Base-by-base conservation (phyloP, 2,113 vertebrate species). In the Poeciliopsis retropinna region DNA sequence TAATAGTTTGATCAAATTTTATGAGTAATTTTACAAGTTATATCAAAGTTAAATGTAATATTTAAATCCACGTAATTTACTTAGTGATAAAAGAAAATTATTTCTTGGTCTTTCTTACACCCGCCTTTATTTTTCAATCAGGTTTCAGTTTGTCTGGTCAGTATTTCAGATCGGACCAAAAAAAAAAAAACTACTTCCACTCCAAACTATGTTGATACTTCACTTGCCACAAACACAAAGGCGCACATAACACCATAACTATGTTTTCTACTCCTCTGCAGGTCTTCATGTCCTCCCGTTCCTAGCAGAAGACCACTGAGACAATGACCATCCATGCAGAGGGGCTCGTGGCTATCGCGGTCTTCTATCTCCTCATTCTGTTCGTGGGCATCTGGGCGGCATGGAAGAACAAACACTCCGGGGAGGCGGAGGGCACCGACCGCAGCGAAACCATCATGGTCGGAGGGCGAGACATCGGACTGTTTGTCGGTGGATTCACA, bases 371-470 rank as follows among this genome's bases (percentile, higher is more conserved):
- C 54, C 94, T 97, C 32, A 99, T 99, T 83, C 92, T 99, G 73
- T 82, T 95, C 61, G 98, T 99, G 87, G 98, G 98, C 64, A 99
- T 99, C 92, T 99, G 98, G 98, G 98, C 98, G 76, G 96, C 98
- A 72, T 98, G 97, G 98, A 98, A 96, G 93, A 99, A 97, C 93
- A 99, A 98, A 86, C 96, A 97, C 93, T 95, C 95, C 0, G 92
- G 96, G 60, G 95, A 92, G 0, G 81, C 94, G 37, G 96, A 95
- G 80, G 95, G 93, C 78, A 81, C 91, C 11, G 96, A 97, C 87
- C 97, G 97, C 80, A 96, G 97, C 0, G 98, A 99, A 90, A 97
- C 95, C 81, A 98, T 99, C 85, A 99, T 99, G 92, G 97, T 99
- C 3, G 98, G 98, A 13, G 98, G 97, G 67, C 95, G 98, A 84